Conservation (phyloP, 2,113 vertebrate genomes). For the Channa maculata region DNA sequence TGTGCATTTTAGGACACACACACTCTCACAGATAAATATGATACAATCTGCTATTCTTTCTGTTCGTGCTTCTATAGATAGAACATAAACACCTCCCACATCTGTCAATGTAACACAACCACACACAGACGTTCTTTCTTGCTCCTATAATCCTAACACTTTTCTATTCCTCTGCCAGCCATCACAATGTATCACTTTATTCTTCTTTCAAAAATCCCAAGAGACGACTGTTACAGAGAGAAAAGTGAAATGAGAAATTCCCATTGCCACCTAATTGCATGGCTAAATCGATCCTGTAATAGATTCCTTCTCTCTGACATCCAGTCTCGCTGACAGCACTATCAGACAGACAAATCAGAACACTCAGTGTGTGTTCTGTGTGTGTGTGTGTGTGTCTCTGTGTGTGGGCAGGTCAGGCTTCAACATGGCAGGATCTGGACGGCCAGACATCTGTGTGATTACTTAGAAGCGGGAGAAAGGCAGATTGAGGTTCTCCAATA, state of each 20-base stretch:
- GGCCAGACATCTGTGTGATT: constrained; percentile 62
- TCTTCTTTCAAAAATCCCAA: constrained; percentile 61
- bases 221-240: constrained; percentile 61
- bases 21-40: constrained; percentile 14
- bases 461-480: constrained; percentile 50
- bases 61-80: constrained; percentile 28
- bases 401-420: constrained; percentile 31
- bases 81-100: constrained; percentile 28
- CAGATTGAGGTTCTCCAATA: constrained; percentile 44
- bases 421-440: constrained; percentile 51
- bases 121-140: constrained; percentile 6
- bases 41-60: constrained; percentile 5
- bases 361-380: constrained; percentile 19
- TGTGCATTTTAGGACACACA: background rate
- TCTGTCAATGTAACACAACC: constrained; percentile 32
- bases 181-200: constrained; percentile 69
- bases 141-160: constrained; percentile 38
- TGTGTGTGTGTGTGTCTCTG: constrained; percentile 15
- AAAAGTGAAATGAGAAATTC: constrained; percentile 77
- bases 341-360: constrained; percentile 78
- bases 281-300: constrained; percentile 80
- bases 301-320: constrained; percentile 72
- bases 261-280: constrained; percentile 71
- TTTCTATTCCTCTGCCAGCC: constrained; percentile 57
- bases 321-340: constrained; percentile 71